Evolutionary conservation across 2,113 vertebrate species (phyloP).

Genomic region (Dasyprocta punctata): DNA sequence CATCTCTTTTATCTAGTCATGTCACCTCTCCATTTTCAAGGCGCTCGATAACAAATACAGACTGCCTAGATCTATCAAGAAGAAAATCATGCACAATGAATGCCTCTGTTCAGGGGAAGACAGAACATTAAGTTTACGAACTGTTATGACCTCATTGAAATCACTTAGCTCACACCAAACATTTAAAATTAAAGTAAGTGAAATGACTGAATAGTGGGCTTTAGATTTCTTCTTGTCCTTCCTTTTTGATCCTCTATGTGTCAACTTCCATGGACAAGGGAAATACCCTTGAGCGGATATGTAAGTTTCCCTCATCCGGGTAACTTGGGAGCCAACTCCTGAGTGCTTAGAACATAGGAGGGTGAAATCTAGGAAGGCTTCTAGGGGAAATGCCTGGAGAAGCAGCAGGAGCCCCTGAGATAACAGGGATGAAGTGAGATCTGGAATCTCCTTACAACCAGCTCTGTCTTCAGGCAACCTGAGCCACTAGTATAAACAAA

Average conservation of each 20-base stretch:
- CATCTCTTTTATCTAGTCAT: not conserved
- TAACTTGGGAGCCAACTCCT: not conserved
- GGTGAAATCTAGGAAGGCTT: not conserved
- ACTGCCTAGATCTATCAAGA: not conserved
- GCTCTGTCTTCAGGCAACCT: not conserved
- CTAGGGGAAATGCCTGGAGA: not conserved
- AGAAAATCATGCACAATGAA: not conserved
- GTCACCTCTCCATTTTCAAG: not conserved
- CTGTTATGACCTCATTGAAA: not conserved
- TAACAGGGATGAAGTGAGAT: not conserved
- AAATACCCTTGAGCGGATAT: accelerated
- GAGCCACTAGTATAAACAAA: not conserved
- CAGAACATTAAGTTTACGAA: not conserved
- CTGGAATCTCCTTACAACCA: not conserved
- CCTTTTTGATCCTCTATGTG: not conserved
- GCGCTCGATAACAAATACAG: not conserved
- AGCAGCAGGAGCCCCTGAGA: not conserved
- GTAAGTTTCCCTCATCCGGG: not conserved
- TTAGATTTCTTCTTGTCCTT: not conserved
- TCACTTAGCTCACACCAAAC: not conserved
- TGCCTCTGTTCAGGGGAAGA: not conserved
- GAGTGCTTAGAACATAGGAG: not conserved
- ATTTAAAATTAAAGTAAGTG: not conserved
- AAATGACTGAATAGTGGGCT: not conserved
- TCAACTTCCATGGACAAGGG: not conserved